A percentile compares a stretch with the other conserved stretches of the same genome.
Evolutionary conservation across 1,140 invertebrate genomes (phyloP).

Genomic region (Periplaneta americana): DNA sequence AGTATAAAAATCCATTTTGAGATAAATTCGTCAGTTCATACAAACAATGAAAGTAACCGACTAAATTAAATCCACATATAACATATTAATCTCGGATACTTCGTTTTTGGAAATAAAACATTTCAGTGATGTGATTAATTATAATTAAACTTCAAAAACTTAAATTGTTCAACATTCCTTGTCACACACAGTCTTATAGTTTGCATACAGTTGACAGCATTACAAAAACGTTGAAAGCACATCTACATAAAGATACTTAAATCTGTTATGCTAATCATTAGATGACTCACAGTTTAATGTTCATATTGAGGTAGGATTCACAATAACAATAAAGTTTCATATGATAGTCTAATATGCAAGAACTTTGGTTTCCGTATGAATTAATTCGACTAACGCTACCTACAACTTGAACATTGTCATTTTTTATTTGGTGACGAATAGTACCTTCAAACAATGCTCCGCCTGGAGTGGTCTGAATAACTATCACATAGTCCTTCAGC

Average conservation of each 20-base stretch:
- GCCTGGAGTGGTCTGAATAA: constrained; percentile 59
- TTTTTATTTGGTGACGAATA: constrained; percentile 35
- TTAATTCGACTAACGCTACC: constrained; percentile 75
- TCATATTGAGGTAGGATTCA: neutral
- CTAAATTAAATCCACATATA: no score
- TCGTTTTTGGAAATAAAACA: no score
- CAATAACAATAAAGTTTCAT: constrained; percentile 78
- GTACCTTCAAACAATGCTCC: constrained; percentile 74
- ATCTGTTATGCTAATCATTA: no score
- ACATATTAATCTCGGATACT: no score
- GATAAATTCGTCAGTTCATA: no score
- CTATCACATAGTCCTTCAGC: constrained; percentile 57
- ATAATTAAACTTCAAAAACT: neutral
- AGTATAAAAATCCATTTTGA: no score
- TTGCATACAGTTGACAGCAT: neutral
- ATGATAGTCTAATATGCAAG: constrained; percentile 65
- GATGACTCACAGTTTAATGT: neutral
- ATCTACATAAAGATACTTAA: neutral
- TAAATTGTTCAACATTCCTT: neutral
- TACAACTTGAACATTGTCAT: constrained; percentile 37
- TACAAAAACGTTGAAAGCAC: neutral
- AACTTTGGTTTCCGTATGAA: constrained; percentile 72
- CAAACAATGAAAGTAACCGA: no score
- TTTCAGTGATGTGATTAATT: no score
- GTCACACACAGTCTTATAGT: neutral